Evolutionary conservation across 2,888 invertebrate genomes (phyloP), one percentile per base, ranked within the genome.

Genomic region (Hydrotaea cyrtoneurina): DNA sequence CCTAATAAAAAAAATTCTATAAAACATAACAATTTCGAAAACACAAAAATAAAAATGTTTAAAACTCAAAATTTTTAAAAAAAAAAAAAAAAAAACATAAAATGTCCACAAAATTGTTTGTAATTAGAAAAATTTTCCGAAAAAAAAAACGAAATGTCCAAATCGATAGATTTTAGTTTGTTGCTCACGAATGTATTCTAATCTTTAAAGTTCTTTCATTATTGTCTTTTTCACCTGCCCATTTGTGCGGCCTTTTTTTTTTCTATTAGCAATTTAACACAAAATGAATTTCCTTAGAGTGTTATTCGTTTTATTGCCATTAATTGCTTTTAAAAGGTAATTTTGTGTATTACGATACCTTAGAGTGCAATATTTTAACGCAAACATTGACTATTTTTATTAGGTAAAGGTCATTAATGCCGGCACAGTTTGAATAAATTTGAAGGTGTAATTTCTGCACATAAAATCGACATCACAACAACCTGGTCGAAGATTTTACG

Each of bases 311-410:
- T 15, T 53, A 46, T 59, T 23, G 21, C 73, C 39, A 73, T 57
- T 57, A 73, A 59, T 73, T 39, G 39, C 39, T 21, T 59, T 57
- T 73, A 57, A 53, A 55, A 43, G 43, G 55, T 3, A 19, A 43
- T 23, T 43, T 43, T 2, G 13, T 10, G 36, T 43, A n/a, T 55
- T 55, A 21, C 36, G 39, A n/a, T 50, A 23, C 66, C 69, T 69
- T 23, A 23, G 23, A 46, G 69, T 50, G 55, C 31, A 55, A 53
- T 31, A 7, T 36, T 73, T 64, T 26, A 21, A 1, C 21, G 26
- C 2, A 59, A 62, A 31, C 31, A 31, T 31, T 59, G 17, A 62
- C 31, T 62, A 11, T 31, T 62, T n/a, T 59, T 23, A 59, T 59
- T 59, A 26, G 31, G 31, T 15, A 3, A 31, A 62, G 26, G 26